These are phyloP conservation scores for Orchesella flavescens DNA, from an alignment of 2,888 invertebrate genomes.

Conservation along the genomic window DNA sequence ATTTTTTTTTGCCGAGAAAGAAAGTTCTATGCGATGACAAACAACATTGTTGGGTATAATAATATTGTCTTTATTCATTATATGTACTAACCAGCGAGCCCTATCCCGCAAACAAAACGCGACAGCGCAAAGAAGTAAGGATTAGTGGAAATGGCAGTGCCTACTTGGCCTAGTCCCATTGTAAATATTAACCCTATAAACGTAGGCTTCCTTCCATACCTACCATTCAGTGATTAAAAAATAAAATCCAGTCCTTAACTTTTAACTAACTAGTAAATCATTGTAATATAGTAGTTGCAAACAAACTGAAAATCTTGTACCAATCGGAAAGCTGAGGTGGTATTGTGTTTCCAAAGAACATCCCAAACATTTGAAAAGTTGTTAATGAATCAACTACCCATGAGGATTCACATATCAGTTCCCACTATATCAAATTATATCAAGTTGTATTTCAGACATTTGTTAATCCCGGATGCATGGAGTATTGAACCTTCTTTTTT, in stretches of 20 bases:
- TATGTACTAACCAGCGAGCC: constrained; percentile 53
- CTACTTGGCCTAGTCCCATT: constrained; percentile 63
- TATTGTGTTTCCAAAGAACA: constrained; percentile 69
- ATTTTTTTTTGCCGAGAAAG: too few relatives aligned
- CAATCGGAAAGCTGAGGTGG: constrained; percentile 69
- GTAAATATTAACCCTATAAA: constrained; percentile 64
- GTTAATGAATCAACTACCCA: constrained; percentile 69
- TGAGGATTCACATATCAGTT: constrained; percentile 65
- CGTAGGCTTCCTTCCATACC: constrained; percentile 68
- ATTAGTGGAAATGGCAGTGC: constrained; percentile 64
- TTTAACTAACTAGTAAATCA: too few relatives aligned
- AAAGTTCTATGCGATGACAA: too few relatives aligned
- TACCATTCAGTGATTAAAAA: neutral
- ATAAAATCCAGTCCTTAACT: neutral
- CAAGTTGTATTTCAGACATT: neutral
- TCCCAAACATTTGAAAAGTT: constrained; percentile 69
- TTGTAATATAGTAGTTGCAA: too few relatives aligned
- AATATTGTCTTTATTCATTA: neutral
- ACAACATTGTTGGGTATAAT: too few relatives aligned
- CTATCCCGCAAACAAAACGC: constrained; percentile 65
- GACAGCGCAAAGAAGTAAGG: constrained; percentile 64
- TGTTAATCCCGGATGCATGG: too few relatives aligned
- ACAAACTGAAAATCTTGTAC: constrained; percentile 21
- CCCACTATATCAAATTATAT: constrained; percentile 56
- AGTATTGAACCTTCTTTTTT: too few relatives aligned